Conservation (phyloP, 2,888 invertebrate species). For the Drosophila leonis region DNA sequence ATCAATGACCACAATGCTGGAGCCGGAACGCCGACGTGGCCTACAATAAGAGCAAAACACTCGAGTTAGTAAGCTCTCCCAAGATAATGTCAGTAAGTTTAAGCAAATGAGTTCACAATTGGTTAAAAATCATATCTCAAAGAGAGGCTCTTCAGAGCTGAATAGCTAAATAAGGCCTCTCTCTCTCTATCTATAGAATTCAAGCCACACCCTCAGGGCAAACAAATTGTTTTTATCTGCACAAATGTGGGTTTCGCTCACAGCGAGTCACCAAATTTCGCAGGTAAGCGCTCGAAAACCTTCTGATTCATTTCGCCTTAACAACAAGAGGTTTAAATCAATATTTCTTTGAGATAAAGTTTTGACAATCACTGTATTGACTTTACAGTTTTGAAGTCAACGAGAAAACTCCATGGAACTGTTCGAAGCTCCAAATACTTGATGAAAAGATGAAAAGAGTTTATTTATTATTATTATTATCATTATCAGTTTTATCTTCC, state of each 20-base stretch:
- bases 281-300: neutral
- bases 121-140: neutral
- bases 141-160: neutral
- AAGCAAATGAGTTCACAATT: neutral
- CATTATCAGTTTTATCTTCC: too few relatives aligned
- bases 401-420: neutral
- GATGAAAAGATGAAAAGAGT: too few relatives aligned
- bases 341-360: neutral
- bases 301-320: neutral
- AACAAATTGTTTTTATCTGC: too few relatives aligned
- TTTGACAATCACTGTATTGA: neutral
- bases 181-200: neutral
- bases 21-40: slow-evolving; percentile 92
- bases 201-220: neutral
- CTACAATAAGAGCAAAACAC: slow-evolving; percentile 85
- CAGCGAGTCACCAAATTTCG: neutral
- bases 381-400: neutral
- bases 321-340: neutral
- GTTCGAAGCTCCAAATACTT: too few relatives aligned
- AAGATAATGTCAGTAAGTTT: neutral
- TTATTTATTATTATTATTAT: too few relatives aligned
- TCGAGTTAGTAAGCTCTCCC: neutral
- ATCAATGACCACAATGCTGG: slow-evolving; percentile 93
- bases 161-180: neutral
- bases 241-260: neutral